Percentiles rank a stretch among this genome's conserved stretches.
Evolutionary conservation across 2,888 invertebrate genomes (phyloP).

Genomic region (Lepidocyrtinus sp.): DNA sequence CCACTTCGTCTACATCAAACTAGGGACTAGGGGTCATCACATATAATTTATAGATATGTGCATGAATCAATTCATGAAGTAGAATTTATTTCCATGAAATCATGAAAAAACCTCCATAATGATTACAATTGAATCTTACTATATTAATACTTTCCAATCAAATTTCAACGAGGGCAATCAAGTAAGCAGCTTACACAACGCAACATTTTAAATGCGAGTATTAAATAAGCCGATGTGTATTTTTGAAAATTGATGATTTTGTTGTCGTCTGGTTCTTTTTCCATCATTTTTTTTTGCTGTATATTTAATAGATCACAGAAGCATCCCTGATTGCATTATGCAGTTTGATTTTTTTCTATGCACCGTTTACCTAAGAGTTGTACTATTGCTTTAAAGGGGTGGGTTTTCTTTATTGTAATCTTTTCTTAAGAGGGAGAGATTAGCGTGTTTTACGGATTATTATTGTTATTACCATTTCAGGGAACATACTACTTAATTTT

Average conservation of each 20-base stretch:
- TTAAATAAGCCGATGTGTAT: background rate
- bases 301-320: background rate
- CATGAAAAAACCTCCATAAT: no score
- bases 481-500: background rate
- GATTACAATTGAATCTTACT: no score
- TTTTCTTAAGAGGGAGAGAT: constrained; percentile 27
- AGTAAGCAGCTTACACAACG: constrained; percentile 44
- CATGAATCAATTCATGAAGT: no score
- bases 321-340: background rate
- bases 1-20: no score
- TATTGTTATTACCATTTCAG: constrained; percentile 9
- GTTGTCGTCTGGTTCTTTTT: background rate
- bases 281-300: background rate
- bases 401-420: background rate
- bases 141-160: no score
- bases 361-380: no score
- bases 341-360: background rate
- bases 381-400: no score
- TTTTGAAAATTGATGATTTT: no score
- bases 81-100: no score
- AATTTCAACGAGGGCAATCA: constrained; percentile 26
- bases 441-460: constrained; percentile 62
- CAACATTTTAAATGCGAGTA: background rate
- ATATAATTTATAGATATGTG: no score
- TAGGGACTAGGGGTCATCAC: no score